A percentile compares a stretch with the other conserved stretches of the same genome.
Evolutionary conservation across 2,888 invertebrate species (phyloP).

Genomic region (Dicyrtomina minuta): DNA sequence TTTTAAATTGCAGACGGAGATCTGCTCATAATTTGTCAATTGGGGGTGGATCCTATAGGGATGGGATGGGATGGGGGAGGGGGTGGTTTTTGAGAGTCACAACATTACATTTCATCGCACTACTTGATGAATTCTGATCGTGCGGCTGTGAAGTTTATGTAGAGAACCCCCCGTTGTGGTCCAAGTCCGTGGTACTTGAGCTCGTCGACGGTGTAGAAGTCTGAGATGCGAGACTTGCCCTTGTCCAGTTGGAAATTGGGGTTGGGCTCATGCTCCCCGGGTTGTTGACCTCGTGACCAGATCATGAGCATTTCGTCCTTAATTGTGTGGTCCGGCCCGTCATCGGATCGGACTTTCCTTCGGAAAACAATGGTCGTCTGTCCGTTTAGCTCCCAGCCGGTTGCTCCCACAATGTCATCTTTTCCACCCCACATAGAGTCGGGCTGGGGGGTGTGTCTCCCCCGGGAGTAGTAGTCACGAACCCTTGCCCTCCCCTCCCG

Average conservation of each 20-base stretch:
- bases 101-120: too few relatives aligned
- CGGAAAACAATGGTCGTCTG: slow-evolving; percentile 88
- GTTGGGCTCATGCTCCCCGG: slow-evolving; percentile 66
- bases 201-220: slow-evolving; percentile 86
- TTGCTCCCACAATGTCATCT: slow-evolving; percentile 82
- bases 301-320: slow-evolving; percentile 72
- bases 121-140: slow-evolving; percentile 36
- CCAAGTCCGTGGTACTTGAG: slow-evolving; percentile 90
- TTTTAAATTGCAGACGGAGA: too few relatives aligned
- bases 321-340: slow-evolving; percentile 83
- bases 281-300: slow-evolving; percentile 90
- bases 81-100: too few relatives aligned
- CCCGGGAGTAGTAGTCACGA: slow-evolving; percentile 40
- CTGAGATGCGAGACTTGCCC: slow-evolving; percentile 65
- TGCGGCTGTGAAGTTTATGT: slow-evolving; percentile 70
- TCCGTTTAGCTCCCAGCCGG: slow-evolving; percentile 85
- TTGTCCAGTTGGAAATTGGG: slow-evolving; percentile 71
- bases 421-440: slow-evolving; percentile 89
- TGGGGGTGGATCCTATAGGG: too few relatives aligned
- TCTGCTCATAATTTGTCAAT: too few relatives aligned
- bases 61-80: too few relatives aligned
- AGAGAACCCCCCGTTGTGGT: slow-evolving; percentile 74
- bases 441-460: slow-evolving; percentile 68
- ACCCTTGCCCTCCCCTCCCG: slow-evolving; percentile 63
- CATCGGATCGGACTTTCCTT: slow-evolving; percentile 70